phyloP scores from a whole-genome alignment of 2,113 vertebrate species.

The Scopus umbretta region DNA sequence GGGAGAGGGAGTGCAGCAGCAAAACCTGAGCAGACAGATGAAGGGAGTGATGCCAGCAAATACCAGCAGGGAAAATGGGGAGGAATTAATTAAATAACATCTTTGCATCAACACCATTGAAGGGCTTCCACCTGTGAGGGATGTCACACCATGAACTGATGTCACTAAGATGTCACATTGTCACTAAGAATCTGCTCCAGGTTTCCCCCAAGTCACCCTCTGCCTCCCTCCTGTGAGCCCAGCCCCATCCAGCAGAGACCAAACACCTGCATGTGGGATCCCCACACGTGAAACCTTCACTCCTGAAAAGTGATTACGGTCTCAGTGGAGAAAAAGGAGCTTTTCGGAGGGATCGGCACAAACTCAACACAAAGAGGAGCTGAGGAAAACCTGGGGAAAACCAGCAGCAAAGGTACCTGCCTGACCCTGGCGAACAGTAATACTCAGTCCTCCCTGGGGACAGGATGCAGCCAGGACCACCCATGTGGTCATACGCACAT shows the following conservation, averaged over 20 bases:
- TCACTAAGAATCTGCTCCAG: background rate
- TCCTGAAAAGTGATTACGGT: background rate
- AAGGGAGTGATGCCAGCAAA: background rate
- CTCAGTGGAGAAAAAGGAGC: background rate
- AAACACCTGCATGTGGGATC: background rate
- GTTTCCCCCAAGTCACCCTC: background rate
- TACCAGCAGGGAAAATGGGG: background rate
- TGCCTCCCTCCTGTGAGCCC: fast-evolving
- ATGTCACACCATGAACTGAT: background rate
- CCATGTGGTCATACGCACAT: fast-evolving
- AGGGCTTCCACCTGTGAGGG: background rate
- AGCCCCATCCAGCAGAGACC: background rate
- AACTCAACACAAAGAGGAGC: background rate
- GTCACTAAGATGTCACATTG: no score
- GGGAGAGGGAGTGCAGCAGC: background rate
- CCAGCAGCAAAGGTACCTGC: background rate
- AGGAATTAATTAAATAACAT: background rate
- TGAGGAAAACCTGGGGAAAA: background rate
- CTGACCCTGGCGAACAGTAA: background rate
- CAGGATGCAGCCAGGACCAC: background rate
- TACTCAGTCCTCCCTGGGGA: background rate
- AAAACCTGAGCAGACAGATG: background rate
- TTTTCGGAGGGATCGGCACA: background rate
- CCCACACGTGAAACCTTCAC: background rate
- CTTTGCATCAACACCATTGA: background rate